A percentile compares a stretch with the other conserved stretches of the same genome.
Evolutionary conservation across 2,888 invertebrate genomes (phyloP).

Genomic region (Mythimna pallens): DNA sequence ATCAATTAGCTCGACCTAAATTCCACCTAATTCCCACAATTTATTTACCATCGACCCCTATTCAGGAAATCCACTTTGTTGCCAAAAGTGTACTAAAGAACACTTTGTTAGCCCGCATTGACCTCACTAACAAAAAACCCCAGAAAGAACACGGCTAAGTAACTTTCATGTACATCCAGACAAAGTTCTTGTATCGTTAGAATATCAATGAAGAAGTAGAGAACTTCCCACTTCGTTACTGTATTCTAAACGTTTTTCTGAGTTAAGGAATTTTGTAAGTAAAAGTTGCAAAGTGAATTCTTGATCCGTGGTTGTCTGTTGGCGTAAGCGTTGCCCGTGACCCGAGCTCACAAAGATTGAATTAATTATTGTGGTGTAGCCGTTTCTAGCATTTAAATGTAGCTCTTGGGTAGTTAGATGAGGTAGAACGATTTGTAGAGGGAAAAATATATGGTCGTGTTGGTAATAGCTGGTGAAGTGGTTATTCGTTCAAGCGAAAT

Average conservation of each 20-base stretch:
- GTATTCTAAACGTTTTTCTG: constrained; percentile 65
- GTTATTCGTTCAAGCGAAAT: not conserved
- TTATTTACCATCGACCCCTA: constrained; percentile 33
- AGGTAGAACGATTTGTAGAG: not conserved
- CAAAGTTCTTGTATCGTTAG: constrained; percentile 65
- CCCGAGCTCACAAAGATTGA: constrained; percentile 44
- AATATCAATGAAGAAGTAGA: constrained; percentile 64
- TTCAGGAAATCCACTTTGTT: constrained; percentile 34
- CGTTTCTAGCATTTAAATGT: constrained; percentile 51
- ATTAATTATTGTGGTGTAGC: constrained; percentile 57
- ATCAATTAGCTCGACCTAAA: not conserved
- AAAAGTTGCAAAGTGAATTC: constrained; percentile 64
- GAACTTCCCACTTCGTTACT: constrained; percentile 60
- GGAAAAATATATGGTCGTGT: not conserved
- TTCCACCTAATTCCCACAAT: constrained; percentile 5
- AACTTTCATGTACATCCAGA: constrained; percentile 48
- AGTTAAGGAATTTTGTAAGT: constrained; percentile 56
- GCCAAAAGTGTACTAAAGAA: constrained; percentile 32
- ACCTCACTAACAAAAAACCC: constrained; percentile 45
- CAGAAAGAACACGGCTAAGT: constrained; percentile 46
- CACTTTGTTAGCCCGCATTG: constrained; percentile 44
- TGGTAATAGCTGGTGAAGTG: constrained; percentile 5
- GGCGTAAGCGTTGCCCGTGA: constrained; percentile 35
- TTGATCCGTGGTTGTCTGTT: constrained; percentile 57
- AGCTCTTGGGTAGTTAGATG: constrained; percentile 15